These are phyloP conservation scores for Gymnothorax reevesii DNA, from an alignment of 2,797 vertebrate species.

Conservation along the genomic window DNA sequence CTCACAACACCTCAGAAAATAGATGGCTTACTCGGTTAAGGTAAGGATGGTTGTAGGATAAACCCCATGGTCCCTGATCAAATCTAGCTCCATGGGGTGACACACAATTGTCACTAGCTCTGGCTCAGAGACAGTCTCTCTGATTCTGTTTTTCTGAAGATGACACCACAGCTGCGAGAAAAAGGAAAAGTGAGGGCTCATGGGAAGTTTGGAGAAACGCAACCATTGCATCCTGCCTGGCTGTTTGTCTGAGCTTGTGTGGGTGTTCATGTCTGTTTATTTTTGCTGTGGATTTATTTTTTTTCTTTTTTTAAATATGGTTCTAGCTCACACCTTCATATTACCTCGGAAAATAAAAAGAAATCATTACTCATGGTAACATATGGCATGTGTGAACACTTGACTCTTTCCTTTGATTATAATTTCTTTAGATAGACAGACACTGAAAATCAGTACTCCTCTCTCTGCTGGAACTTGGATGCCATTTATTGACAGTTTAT, in stretches of 20 bases:
- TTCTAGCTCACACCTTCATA: not conserved
- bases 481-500: not conserved
- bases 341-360: not conserved
- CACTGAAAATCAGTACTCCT: not conserved
- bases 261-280: not conserved
- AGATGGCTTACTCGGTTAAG: no score
- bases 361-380: not conserved
- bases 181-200: not conserved
- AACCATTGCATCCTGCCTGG: not conserved
- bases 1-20: no score
- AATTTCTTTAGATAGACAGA: not conserved
- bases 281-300: not conserved
- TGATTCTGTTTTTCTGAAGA: not conserved
- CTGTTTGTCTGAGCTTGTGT: not conserved
- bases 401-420: not conserved
- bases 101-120: no score
- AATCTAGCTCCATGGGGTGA: no score
- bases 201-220: no score
- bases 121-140: not conserved
- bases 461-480: not conserved
- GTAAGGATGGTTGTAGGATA: no score
- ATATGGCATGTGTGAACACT: not conserved
- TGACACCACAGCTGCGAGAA: not conserved
- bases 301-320: not conserved
- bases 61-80: no score